Percentiles rank a stretch among this genome's conserved stretches.
Evolutionary conservation across 2,797 vertebrate species (phyloP).

Genomic region (Atherinosoma microstoma): DNA sequence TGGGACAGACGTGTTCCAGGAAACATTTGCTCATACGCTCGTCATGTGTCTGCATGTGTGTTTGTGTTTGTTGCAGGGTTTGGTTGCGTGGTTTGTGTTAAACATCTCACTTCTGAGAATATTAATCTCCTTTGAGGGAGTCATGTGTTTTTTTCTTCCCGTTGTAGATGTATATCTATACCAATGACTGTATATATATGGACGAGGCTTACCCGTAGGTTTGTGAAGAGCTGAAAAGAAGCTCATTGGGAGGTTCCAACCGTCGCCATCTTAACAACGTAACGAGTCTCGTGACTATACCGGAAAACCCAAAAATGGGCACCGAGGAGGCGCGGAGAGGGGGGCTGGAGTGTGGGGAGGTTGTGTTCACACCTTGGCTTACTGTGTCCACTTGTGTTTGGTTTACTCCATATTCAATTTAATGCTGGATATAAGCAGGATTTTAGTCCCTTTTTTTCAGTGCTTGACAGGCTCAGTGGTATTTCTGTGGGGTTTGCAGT

Average conservation of each 20-base stretch:
- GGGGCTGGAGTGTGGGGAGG: too few species aligned
- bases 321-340: too few species aligned
- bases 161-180: conserved; percentile 32
- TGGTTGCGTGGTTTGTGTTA: conserved; percentile 54
- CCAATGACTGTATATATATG: too few species aligned
- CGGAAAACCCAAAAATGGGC: too few species aligned
- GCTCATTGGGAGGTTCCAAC: too few species aligned
- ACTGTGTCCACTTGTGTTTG: not conserved
- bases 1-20: conserved; percentile 55
- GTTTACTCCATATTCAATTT: not conserved
- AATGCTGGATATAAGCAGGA: not conserved
- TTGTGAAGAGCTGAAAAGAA: too few species aligned
- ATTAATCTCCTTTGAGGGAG: conserved; percentile 66
- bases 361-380: not conserved
- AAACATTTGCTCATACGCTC: conserved; percentile 63
- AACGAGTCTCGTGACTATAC: too few species aligned
- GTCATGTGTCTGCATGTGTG: conserved; percentile 47
- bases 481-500: conserved; percentile 24
- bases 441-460: too few species aligned
- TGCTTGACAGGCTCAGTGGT: not conserved
- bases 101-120: conserved; percentile 68
- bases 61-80: conserved; percentile 34
- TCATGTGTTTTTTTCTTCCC: conserved; percentile 48
- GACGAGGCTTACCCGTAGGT: too few species aligned
- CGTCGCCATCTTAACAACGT: too few species aligned